Evolutionary conservation across 2,888 invertebrate species (phyloP), one percentile per base, ranked within the genome.

Genomic region (Orthosia gracilis): DNA sequence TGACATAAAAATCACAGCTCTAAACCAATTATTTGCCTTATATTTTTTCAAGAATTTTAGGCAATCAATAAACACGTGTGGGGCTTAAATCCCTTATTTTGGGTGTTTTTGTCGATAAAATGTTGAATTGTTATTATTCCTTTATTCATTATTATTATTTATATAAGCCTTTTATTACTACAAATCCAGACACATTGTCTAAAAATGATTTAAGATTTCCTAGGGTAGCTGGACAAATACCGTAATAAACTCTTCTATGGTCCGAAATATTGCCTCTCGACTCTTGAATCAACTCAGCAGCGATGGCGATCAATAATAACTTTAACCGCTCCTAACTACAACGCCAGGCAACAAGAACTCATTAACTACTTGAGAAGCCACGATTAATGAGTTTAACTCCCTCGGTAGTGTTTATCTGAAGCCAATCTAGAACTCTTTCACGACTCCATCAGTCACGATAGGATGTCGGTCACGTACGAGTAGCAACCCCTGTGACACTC

Each of bases 341-440:
- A 31, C 61, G 11, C 18, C 13, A 23, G 54, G 31, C 31, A 55
- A 63, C 54, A n/a, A 73, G 31, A 63, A 76, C 76, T 64, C 62
- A 47, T 61, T 73, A 74, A 23, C 31, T 63, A 63, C 63, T 73
- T 55, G 54, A 55, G 55, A n/a, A 49, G 31, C 47, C 7, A 75
- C 47, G 17, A 31, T 54, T 63, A 63, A 63, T 47, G 13, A 73
- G 62, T 55, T 75, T 49, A 63, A 31, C 54, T 75, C n/a, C 47
- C 76, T 40, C 15, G 54, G 47, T 54, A 49, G 54, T 23, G 63
- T 21, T 54, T 61, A 23, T 15, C 23, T 62, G 31, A 40, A 49
- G 31, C 23, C 23, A 23, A 31, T 54, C 74, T 12, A 52, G 21
- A 52, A 74, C 31, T 5, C 31, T 49, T 54, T 55, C 62, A 54